Conservation (phyloP, 1,140 invertebrate genomes). For the Paracyclopina nana region DNA sequence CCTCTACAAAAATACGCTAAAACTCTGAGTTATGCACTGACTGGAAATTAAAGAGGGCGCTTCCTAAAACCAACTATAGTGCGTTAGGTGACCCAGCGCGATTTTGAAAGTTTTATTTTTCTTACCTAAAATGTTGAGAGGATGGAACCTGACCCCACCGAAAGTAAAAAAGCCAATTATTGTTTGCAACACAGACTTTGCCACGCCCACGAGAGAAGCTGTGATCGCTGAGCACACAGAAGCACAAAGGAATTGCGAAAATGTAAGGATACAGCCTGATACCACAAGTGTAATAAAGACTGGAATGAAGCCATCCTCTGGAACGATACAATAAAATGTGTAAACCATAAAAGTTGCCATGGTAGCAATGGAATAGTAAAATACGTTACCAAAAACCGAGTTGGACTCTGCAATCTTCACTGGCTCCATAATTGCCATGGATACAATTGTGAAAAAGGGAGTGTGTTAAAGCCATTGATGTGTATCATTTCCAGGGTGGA, state of each 20-base stretch:
- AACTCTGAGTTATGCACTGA: too few relatives aligned
- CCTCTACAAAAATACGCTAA: too few relatives aligned
- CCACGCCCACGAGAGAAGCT: slow-evolving; percentile 30
- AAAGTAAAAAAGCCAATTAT: slow-evolving; percentile 31
- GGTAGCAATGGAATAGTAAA: too few relatives aligned
- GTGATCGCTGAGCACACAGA: slow-evolving; percentile 31
- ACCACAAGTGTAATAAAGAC: slow-evolving; percentile 26
- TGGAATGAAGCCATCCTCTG: slow-evolving; percentile 25
- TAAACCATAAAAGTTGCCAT: too few relatives aligned
- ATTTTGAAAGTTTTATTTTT: neutral
- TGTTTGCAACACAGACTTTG: slow-evolving; percentile 31
- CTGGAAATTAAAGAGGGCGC: too few relatives aligned
- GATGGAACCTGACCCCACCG: slow-evolving; percentile 26
- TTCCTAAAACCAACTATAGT: too few relatives aligned
- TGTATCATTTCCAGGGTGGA: slow-evolving; percentile 27
- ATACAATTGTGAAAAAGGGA: slow-evolving; percentile 27
- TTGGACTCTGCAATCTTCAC: too few relatives aligned
- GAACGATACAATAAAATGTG: slow-evolving; percentile 14
- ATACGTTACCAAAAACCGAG: too few relatives aligned
- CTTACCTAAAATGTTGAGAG: slow-evolving; percentile 25
- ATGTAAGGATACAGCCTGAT: slow-evolving; percentile 30
- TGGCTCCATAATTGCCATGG: slow-evolving; percentile 24
- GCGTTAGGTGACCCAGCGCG: slow-evolving; percentile 21
- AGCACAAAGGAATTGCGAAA: slow-evolving; percentile 32
- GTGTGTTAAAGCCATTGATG: slow-evolving; percentile 29